Evolutionary conservation across 2,797 vertebrate genomes (phyloP), one percentile per base, ranked within the genome.

Genomic region (Protosalanx chinensis): DNA sequence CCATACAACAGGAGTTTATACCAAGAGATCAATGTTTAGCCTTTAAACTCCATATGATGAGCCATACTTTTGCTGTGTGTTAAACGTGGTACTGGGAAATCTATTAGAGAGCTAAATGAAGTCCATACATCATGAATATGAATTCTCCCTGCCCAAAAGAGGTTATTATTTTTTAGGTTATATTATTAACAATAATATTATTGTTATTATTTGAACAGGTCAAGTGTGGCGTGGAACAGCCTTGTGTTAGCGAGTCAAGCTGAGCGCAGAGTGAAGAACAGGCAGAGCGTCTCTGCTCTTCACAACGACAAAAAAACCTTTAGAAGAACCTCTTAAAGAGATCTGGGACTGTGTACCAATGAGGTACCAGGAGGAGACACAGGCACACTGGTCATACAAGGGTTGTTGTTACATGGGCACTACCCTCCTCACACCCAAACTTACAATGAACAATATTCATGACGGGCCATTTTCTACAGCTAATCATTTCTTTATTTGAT

Each of bases 401-500:
- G 83, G 85, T 86, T 85, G 85, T 87, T 88, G 10, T 58, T 7
- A n/a, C 29, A 85, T 79, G 83, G 84, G 86, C 85, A 84, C 74
- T 83, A 59, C 78, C 56, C 85, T 80, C 76, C 73, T 77, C 10
- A 59, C 64, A 69, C 70, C 37, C 35, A 27, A 27, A 27, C 23
- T 27, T 27, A 27, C 23, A 27, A 27, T 27, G 23, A 27, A 27
- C 23, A n/a, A n/a, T n/a, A 93, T 89, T 93, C 89, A 92, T 88
- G 86, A 62, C 69, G 78, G 91, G 86, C 82, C 90, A 78, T 90
- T 93, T 86, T 70, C 84, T 91, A 88, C 85, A 91, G 88, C 93
- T 92, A 93, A 88, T 90, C 85, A 90, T 91, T 86, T 88, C 90
- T 88, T 91, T 57, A 27, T 67, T 91, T 88, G 88, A 41, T 41